These are phyloP conservation scores for Phaonia tiefii DNA, from an alignment of 2,888 invertebrate genomes.

Conservation along the genomic window DNA sequence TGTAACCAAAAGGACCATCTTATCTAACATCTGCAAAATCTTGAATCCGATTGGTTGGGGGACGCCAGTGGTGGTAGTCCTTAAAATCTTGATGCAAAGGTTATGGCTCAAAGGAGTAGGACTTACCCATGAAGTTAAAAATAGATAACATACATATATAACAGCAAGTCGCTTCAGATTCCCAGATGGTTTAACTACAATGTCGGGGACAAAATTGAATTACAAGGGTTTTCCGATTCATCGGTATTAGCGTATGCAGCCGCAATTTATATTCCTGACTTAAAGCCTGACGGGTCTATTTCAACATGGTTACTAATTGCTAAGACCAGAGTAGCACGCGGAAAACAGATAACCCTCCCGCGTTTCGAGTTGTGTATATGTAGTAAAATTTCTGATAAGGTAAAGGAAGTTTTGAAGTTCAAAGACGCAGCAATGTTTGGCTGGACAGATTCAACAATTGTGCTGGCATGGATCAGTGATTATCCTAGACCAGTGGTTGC, in stretches of 20 bases:
- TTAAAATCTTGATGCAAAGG: slow-evolving; percentile 60
- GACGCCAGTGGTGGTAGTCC: slow-evolving; percentile 33
- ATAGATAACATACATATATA: slow-evolving; percentile 4
- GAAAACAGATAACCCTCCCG: slow-evolving; percentile 52
- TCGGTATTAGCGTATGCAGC: slow-evolving; percentile 56
- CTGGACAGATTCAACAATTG: too few relatives aligned
- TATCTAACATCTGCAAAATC: slow-evolving; percentile 49
- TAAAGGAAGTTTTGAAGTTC: slow-evolving; percentile 1
- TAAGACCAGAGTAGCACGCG: slow-evolving; percentile 49
- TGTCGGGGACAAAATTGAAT: slow-evolving; percentile 18
- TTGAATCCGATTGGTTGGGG: slow-evolving; percentile 51
- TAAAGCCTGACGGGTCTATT: slow-evolving; percentile 3
- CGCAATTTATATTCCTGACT: slow-evolving; percentile 30
- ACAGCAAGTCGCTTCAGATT: slow-evolving; percentile 30
- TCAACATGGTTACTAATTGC: slow-evolving; percentile 32
- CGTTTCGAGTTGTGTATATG: slow-evolving; percentile 49
- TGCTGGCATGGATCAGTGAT: too few relatives aligned
- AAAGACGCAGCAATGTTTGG: background rate
- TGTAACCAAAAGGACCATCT: slow-evolving; percentile 39
- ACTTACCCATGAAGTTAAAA: slow-evolving; percentile 55
- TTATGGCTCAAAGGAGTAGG: slow-evolving; percentile 47
- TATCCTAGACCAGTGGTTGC: too few relatives aligned
- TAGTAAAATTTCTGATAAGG: background rate
- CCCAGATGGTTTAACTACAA: slow-evolving; percentile 45
- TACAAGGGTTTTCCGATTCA: slow-evolving; percentile 54